These are phyloP conservation scores for Drosophila nannoptera DNA, from an alignment of 1,140 invertebrate species.

Conservation along the genomic window DNA sequence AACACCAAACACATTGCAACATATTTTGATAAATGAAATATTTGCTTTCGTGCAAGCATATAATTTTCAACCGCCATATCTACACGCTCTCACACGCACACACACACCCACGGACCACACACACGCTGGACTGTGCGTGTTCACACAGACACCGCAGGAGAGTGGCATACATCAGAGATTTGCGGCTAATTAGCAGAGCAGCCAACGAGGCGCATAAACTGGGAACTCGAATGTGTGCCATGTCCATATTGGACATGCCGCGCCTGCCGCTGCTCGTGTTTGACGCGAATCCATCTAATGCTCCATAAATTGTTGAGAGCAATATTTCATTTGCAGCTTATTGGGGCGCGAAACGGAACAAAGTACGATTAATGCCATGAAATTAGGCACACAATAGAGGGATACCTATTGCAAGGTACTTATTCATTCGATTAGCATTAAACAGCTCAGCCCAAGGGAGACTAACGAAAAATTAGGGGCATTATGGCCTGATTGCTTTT, in stretches of 20 bases:
- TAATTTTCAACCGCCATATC: conserved; percentile 42
- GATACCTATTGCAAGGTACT: no score
- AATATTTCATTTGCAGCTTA: conserved; percentile 1
- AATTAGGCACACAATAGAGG: no score
- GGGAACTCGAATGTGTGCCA: not conserved
- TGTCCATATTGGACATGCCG: conserved; percentile 1
- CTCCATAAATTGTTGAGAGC: not conserved
- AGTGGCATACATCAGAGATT: conserved; percentile 31
- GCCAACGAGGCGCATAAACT: conserved; percentile 11
- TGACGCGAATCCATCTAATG: conserved; percentile 6
- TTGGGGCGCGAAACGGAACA: not conserved
- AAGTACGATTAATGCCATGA: no score
- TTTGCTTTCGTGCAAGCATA: conserved; percentile 31
- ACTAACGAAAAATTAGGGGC: no score
- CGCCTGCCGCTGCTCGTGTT: not conserved
- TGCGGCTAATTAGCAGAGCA: conserved; percentile 43
- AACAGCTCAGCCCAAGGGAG: no score
- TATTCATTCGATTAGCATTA: no score
- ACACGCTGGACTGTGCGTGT: conserved; percentile 18
- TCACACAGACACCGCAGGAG: conserved; percentile 15
- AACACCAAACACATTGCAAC: conserved; percentile 29
- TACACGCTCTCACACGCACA: not conserved
- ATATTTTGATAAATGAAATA: conserved; percentile 24
- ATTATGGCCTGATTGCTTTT: no score
- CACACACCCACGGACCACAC: no score